These are phyloP conservation scores for Psittacus erithacus DNA, from an alignment of 2,113 vertebrate genomes.

Conservation along the genomic window DNA sequence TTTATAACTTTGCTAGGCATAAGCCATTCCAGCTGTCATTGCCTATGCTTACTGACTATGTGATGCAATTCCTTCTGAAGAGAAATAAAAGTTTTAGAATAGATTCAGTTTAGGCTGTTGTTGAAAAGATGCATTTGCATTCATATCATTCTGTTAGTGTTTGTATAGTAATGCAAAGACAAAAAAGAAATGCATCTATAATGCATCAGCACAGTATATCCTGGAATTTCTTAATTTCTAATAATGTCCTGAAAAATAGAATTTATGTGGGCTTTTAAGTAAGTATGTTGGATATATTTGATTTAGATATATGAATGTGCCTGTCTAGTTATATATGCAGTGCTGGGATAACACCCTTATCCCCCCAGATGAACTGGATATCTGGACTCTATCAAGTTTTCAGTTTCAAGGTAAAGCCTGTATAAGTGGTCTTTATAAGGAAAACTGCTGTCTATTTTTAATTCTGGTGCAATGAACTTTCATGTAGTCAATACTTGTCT, in stretches of 20 bases:
- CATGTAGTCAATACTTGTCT: not conserved
- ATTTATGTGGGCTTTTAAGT: not conserved
- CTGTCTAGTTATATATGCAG: not conserved
- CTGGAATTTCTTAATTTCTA: not conserved
- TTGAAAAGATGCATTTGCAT: rapidly evolving
- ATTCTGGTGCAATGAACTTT: not conserved
- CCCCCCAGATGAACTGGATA: not conserved
- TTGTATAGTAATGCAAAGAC: not conserved
- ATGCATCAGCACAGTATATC: not conserved
- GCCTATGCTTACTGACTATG: not conserved
- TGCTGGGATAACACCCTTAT: not conserved
- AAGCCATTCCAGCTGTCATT: not conserved
- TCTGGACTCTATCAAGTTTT: rapidly evolving
- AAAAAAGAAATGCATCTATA: not conserved
- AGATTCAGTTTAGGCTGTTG: not conserved
- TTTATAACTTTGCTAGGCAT: not conserved
- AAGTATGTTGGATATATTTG: not conserved
- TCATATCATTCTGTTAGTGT: not conserved
- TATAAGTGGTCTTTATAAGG: not conserved
- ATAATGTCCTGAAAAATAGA: not conserved
- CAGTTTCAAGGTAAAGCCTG: not conserved
- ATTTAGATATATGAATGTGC: not conserved
- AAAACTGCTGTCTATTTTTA: not conserved
- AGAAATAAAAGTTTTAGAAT: not conserved
- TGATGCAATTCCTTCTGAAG: not conserved